Percentiles rank a stretch among this genome's conserved stretches.
Conservation (phyloP, 2,113 vertebrate genomes). For the Sclerurus mexicanus region DNA sequence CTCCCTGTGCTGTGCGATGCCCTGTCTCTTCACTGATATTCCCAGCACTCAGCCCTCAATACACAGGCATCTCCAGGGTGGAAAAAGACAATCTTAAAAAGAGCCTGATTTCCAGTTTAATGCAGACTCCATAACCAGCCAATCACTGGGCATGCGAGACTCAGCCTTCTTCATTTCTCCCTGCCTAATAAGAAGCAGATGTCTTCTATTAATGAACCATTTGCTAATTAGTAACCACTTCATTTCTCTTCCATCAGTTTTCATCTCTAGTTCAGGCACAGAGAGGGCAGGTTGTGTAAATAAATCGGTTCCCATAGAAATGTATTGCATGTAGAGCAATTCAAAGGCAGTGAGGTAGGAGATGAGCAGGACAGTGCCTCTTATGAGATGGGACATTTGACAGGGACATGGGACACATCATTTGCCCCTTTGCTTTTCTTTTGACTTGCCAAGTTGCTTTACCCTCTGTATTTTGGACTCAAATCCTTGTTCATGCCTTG, state of each 20-base stretch:
- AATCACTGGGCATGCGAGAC: not conserved
- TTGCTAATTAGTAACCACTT: not conserved
- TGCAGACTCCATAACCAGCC: not conserved
- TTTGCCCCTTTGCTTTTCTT: not conserved
- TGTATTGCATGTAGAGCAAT: fast-evolving
- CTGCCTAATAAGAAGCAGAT: slow-evolving; percentile 1
- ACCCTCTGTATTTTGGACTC: not conserved
- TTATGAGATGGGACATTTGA: not conserved
- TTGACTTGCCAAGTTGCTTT: not conserved
- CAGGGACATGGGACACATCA: fast-evolving
- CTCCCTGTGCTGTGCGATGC: fast-evolving
- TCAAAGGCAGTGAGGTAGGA: not conserved
- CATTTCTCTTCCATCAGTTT: not conserved
- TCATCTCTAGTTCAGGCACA: not conserved
- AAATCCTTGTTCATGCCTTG: not conserved
- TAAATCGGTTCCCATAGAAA: not conserved
- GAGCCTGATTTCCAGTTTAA: not conserved
- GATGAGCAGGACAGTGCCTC: not conserved
- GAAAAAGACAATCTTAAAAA: not conserved
- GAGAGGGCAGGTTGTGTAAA: not conserved
- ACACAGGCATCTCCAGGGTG: not conserved
- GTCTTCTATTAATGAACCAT: slow-evolving; percentile 24
- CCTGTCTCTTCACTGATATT: not conserved
- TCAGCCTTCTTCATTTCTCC: not conserved
- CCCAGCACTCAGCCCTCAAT: not conserved